Evolutionary conservation across 2,113 vertebrate species (phyloP), one percentile per base, ranked within the genome.

Genomic region (Alaudala cheleensis): DNA sequence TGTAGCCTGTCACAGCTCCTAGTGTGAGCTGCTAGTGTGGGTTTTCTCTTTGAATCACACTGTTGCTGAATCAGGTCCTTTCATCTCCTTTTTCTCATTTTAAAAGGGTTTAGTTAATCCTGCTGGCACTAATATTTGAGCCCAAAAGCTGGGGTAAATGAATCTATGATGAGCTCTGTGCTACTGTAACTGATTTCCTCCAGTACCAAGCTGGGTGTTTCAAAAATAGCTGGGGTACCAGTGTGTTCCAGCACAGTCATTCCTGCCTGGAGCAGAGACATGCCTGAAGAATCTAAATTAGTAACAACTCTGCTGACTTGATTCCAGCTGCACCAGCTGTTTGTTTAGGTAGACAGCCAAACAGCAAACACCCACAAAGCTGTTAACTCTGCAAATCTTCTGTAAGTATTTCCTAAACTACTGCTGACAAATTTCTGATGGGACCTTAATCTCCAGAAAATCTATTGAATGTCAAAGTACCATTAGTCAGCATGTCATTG

Each of bases 371-470:
- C 71, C 74, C 82, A 88, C 67, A 56, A 86, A 90, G 79, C 24
- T 91, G 78, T 95, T 90, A 96, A 60, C 93, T 95, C 93, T 93
- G 94, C 79, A 95, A 45, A 96, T 93, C 95, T 92, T 88, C 67
- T 56, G 54, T 33, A 64, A 90, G 92, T 73, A 83, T 94, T 96
- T 92, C 79, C 88, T 88, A 88, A 94, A 96, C 85, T 91, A 73
- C 81, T 95, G 85, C 85, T 92, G 94, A 95, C 84, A 93, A 83
- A 81, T 88, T 95, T 94, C 90, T 96, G 79, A 92, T 7, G 37
- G 89, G 92, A 82, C 87, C 79, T 94, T 83, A 86, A 83, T 95
- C 79, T 88, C 79, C 61, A 13, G 62, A 39, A 85, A 94, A 76
- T 80, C 86, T 85, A 72, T 28, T 73, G 87, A 90, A 58, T 95